Percentiles rank a stretch among this genome's conserved stretches.
phyloP scores from a whole-genome alignment of 2,113 vertebrate genomes.

The Scophthalmus maximus region DNA sequence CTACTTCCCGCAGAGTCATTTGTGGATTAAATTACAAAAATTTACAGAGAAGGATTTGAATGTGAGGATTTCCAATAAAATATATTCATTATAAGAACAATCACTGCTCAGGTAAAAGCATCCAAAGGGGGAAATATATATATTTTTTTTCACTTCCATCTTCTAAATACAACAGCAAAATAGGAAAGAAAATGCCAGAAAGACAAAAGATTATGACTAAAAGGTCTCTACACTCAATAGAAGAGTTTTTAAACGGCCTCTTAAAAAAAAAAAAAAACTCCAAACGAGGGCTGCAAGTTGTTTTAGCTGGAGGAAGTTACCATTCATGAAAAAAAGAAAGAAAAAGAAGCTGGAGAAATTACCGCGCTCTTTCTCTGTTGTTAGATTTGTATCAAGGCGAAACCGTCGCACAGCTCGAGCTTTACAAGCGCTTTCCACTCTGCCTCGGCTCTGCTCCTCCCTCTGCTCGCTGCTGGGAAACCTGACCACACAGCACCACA shows the following conservation, averaged over 20 bases:
- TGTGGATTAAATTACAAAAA: conserved; percentile 31
- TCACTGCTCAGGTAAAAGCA: not conserved
- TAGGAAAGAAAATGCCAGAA: not conserved
- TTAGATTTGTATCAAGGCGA: conserved; percentile 79
- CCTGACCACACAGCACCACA: conserved; percentile 82
- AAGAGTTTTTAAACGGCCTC: conserved; percentile 8
- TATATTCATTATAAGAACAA: not conserved
- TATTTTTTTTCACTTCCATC: not conserved
- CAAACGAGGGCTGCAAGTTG: conserved; percentile 50
- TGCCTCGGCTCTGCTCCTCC: conserved; percentile 28
- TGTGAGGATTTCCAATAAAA: not conserved
- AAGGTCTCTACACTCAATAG: not conserved
- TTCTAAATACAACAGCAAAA: not conserved
- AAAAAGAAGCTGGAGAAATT: conserved; percentile 54
- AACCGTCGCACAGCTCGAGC: conserved; percentile 67
- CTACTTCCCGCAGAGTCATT: conserved; percentile 26
- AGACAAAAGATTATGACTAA: not conserved
- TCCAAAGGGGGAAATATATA: not conserved
- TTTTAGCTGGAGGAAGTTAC: conserved; percentile 71
- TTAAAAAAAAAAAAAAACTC: conserved; percentile 20
- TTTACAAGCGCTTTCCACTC: conserved; percentile 54
- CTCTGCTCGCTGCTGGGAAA: conserved; percentile 47
- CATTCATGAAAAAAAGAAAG: conserved; percentile 78
- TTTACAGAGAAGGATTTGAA: conserved; percentile 14
- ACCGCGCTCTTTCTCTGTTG: conserved; percentile 55